Evolutionary conservation across 92 coral and sea anemone species (phyloP).

Genomic region (Hydrozoanthus gracilis): DNA sequence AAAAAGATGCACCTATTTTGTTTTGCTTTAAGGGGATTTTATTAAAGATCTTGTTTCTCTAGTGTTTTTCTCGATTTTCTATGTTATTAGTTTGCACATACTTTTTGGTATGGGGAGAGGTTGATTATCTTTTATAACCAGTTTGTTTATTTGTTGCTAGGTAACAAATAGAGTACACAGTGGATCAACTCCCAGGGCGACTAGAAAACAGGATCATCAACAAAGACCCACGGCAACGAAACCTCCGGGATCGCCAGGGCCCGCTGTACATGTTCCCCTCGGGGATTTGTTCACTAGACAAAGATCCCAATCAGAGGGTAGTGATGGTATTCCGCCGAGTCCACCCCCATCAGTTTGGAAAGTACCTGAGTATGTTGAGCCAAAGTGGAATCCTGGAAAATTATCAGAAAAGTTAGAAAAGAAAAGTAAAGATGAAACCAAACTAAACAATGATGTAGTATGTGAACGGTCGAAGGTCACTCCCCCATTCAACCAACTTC

Average conservation of each 20-base stretch:
- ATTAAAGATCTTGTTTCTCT: no score
- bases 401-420: conserved; percentile 61
- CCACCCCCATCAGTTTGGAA: conserved; percentile 99
- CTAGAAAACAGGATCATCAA: conserved; percentile 66
- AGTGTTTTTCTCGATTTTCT: no score
- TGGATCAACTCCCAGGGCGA: conserved; percentile 50
- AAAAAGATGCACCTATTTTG: no score
- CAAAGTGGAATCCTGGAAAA: conserved; percentile 95
- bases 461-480: conserved; percentile 82
- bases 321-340: conserved; percentile 85
- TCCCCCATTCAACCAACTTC: conserved; percentile 94
- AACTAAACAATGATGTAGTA: conserved; percentile 91
- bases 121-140: not conserved
- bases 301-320: conserved; percentile 80
- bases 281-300: conserved; percentile 62
- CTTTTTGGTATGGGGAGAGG: no score
- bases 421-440: conserved; percentile 55
- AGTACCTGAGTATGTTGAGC: conserved; percentile 98
- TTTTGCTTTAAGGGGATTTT: no score
- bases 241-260: conserved; percentile 60
- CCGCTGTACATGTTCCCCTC: conserved; percentile 48
- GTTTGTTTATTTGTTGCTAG: conserved; percentile 26
- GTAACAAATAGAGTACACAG: conserved; percentile 44
- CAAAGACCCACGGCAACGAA: conserved; percentile 56
- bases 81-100: no score